A percentile compares a stretch with the other conserved stretches of the same genome.
phyloP scores from a whole-genome alignment of 2,113 vertebrate genomes.

The Cryptotis parvus region DNA sequence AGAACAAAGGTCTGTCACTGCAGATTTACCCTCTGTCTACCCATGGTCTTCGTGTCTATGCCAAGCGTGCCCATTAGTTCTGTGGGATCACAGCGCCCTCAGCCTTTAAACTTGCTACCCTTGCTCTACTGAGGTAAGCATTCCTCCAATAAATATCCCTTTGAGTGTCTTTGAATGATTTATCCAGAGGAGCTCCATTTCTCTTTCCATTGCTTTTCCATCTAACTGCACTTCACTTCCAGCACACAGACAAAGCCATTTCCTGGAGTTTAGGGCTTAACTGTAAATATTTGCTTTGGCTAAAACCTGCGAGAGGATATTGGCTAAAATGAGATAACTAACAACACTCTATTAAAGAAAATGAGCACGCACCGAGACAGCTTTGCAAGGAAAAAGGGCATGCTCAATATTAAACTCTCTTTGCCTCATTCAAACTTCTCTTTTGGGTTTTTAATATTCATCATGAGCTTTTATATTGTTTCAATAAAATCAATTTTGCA shows the following conservation, averaged over 20 bases:
- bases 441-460: slow-evolving; percentile 40
- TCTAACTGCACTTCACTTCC: not conserved
- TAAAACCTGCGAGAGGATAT: slow-evolving; percentile 45
- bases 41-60: slow-evolving; percentile 86
- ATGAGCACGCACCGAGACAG: not conserved
- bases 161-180: slow-evolving; percentile 60
- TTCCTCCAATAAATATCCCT: slow-evolving; percentile 69
- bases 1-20: slow-evolving; percentile 89
- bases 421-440: slow-evolving; percentile 20
- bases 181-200: not conserved
- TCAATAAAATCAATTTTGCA: not conserved
- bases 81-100: slow-evolving; percentile 64
- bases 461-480: not conserved
- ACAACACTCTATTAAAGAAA: slow-evolving; percentile 50
- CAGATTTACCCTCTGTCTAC: slow-evolving; percentile 87
- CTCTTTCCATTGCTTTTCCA: slow-evolving; percentile 3
- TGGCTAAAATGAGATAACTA: slow-evolving; percentile 59
- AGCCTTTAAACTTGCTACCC: slow-evolving; percentile 70
- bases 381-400: slow-evolving; percentile 38
- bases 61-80: slow-evolving; percentile 82
- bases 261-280: slow-evolving; percentile 52
- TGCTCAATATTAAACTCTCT: not conserved
- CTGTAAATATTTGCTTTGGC: slow-evolving; percentile 73
- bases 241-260: slow-evolving; percentile 21
- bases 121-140: slow-evolving; percentile 20